Conservation (phyloP, 2,113 vertebrate species). For the human region GRCh38 chr3:82365001-82365500, state of each 20-base stretch:
- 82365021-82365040: not conserved
- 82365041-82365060: not conserved
- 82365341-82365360: not conserved
- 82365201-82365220: not conserved
- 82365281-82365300: not conserved
- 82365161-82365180: not conserved
- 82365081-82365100: not conserved
- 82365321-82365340: not conserved
- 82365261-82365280: not conserved
- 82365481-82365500: not conserved
- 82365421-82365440: not conserved
- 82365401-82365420: not conserved
- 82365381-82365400: not conserved
- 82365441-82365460: not conserved
- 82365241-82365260: not conserved
- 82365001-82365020: not conserved
- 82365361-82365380: accelerated
- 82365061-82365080: not conserved
- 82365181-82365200: not conserved
- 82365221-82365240: not conserved
- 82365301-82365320: not conserved
- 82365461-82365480: not conserved
- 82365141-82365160: not conserved
- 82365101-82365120: not conserved
- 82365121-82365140: not conserved